phyloP scores from a whole-genome alignment of 2,113 vertebrate species.

The Corythoichthys haematopterus region DNA sequence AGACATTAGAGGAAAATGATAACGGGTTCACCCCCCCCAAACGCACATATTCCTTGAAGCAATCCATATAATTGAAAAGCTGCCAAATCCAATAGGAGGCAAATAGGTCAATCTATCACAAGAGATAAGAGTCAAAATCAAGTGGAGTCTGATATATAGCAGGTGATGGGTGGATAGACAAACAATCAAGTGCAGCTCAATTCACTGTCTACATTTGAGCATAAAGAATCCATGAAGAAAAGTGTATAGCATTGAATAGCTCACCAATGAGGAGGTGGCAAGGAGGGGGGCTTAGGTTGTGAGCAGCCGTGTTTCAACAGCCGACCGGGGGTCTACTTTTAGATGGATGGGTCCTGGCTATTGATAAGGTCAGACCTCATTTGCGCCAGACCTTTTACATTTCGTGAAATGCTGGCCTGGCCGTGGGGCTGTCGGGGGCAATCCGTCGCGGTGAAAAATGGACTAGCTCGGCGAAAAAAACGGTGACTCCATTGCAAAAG shows the following conservation, averaged over 20 bases:
- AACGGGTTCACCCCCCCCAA: neutral
- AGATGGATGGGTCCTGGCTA: constrained; percentile 81
- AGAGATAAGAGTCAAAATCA: constrained; percentile 38
- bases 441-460: constrained; percentile 75
- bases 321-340: constrained; percentile 65
- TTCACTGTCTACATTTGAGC: constrained; percentile 18
- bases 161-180: constrained; percentile 42
- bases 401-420: constrained; percentile 75
- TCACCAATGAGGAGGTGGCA: constrained; percentile 35
- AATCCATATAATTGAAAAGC: constrained; percentile 34
- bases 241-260: constrained; percentile 22
- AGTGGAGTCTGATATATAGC: constrained; percentile 32
- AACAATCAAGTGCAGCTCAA: constrained; percentile 37
- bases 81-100: constrained; percentile 30
- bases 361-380: constrained; percentile 86
- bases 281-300: constrained; percentile 11
- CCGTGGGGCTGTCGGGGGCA: constrained; percentile 75
- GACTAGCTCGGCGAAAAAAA: constrained; percentile 66
- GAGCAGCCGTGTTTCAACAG: constrained; percentile 36
- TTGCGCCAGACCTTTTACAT: constrained; percentile 80
- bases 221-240: constrained; percentile 21
- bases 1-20: constrained; percentile 2
- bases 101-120: constrained; percentile 34
- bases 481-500: constrained; percentile 57
- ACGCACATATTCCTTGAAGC: constrained; percentile 9